Conservation (phyloP, 1,140 invertebrate species). For the Gerris buenoi region DNA sequence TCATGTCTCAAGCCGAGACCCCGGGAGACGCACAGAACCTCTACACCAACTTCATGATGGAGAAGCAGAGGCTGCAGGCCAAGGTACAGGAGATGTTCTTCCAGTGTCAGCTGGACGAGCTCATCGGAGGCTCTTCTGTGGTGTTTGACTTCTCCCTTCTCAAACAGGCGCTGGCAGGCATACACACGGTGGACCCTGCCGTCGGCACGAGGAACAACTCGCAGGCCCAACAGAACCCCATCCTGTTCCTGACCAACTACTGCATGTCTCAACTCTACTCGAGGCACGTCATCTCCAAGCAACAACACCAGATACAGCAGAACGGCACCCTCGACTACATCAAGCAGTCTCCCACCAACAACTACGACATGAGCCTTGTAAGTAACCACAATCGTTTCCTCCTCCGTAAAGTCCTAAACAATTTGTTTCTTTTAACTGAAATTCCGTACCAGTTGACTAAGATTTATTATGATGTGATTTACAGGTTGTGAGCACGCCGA, state of each 20-base stretch:
- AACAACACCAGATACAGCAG: conserved; percentile 32
- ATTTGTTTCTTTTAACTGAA: no score
- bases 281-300: conserved; percentile 43
- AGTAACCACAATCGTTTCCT: no score
- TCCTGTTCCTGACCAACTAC: conserved; percentile 54
- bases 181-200: conserved; percentile 36
- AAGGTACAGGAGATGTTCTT: conserved; percentile 55
- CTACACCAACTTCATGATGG: conserved; percentile 38
- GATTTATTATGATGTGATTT: no score
- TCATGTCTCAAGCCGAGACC: conserved; percentile 38
- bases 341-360: conserved; percentile 22
- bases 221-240: conserved; percentile 29
- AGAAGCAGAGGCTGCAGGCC: conserved; percentile 44
- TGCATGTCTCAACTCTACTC: conserved; percentile 57
- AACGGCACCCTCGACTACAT: conserved; percentile 40
- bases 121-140: conserved; percentile 45
- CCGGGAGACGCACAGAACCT: conserved; percentile 40
- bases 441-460: no score
- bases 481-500: no score
- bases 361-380: conserved; percentile 11
- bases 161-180: conserved; percentile 43
- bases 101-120: conserved; percentile 51
- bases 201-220: conserved; percentile 17
- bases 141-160: conserved; percentile 47
- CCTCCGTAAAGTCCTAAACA: no score